Conservation (phyloP, 1,140 invertebrate species). For the Hypsibius dujardini region DNA sequence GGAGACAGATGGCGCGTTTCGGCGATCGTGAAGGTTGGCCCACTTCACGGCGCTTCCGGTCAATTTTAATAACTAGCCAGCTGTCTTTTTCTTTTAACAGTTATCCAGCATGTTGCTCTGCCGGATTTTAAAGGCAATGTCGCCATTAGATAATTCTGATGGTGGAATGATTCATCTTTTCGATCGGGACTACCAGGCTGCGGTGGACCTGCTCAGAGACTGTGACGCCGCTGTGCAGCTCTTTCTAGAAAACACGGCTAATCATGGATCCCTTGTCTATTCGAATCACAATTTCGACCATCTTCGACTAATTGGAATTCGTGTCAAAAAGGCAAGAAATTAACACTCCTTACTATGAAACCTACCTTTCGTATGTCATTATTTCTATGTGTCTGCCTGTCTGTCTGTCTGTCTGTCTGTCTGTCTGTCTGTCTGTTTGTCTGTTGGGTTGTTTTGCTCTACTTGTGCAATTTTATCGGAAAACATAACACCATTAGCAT, state of each 20-base stretch:
- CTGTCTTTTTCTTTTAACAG: not conserved
- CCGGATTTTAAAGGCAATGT: not conserved
- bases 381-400: no score
- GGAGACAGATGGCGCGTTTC: not conserved
- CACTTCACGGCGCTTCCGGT: not conserved
- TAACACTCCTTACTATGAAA: no score
- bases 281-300: slow-evolving; percentile 9
- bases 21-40: slow-evolving; percentile 3
- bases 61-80: not conserved
- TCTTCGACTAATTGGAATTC: not conserved
- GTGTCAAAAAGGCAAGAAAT: not conserved
- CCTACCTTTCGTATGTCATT: no score
- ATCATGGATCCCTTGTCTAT: not conserved
- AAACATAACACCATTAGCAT: no score
- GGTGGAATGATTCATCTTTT: not conserved
- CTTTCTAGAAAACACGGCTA: not conserved
- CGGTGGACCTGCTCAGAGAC: not conserved
- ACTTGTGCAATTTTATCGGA: no score
- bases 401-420: no score
- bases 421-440: no score
- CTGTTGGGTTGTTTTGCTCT: no score
- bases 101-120: slow-evolving; percentile 2
- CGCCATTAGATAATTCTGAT: not conserved
- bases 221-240: slow-evolving; percentile 3
- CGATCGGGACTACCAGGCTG: slow-evolving; percentile 1